Conservation (phyloP, 2,797 vertebrate species). For the Rhinichthys osculus region DNA sequence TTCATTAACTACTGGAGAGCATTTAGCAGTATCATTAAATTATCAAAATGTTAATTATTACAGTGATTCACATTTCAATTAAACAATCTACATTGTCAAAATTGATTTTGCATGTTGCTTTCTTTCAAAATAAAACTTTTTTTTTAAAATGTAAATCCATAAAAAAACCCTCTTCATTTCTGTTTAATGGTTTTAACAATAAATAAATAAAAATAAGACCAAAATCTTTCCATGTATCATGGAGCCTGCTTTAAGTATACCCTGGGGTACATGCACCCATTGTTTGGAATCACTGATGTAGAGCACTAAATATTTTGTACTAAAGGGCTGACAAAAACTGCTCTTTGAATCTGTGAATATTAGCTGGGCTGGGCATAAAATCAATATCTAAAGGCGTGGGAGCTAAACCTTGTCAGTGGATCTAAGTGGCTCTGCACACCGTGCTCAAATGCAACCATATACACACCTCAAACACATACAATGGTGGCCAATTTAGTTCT, state of each 20-base stretch:
- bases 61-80: not conserved
- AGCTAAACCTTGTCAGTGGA: conserved; percentile 66
- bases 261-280: not conserved
- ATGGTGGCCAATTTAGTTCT: not conserved
- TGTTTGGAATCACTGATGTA: not conserved
- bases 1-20: not conserved
- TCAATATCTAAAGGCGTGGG: conserved; percentile 64
- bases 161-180: too few species aligned
- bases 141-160: too few species aligned
- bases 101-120: not conserved
- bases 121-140: not conserved
- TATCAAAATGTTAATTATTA: not conserved
- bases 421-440: conserved; percentile 68
- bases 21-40: not conserved
- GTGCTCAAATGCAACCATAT: conserved; percentile 10
- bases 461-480: not conserved
- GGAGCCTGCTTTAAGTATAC: not conserved
- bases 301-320: conserved; percentile 5
- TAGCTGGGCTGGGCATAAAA: conserved; percentile 21
- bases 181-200: too few species aligned
- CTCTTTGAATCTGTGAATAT: conserved; percentile 26
- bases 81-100: not conserved
- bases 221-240: not conserved
- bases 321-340: conserved; percentile 26
- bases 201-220: not conserved